These are phyloP conservation scores for Carassius auratus DNA, from an alignment of 2,113 vertebrate species.

Conservation along the genomic window DNA sequence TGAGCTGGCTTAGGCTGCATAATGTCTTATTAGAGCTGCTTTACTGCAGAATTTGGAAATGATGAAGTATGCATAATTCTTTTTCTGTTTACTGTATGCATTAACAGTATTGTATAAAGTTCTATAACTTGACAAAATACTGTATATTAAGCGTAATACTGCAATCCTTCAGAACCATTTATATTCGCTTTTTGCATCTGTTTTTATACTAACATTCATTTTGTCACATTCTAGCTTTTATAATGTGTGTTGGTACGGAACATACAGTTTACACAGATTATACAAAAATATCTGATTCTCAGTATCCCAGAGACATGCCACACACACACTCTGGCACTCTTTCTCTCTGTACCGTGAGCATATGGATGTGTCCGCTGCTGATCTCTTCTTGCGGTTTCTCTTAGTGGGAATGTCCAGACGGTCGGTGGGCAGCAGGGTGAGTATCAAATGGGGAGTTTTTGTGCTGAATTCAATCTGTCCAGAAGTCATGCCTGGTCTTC, in stretches of 20 bases:
- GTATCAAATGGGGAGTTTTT: slow-evolving; percentile 81
- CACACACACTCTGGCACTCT: background rate
- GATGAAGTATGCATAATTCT: background rate
- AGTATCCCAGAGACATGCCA: background rate
- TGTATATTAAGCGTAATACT: background rate
- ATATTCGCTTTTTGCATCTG: background rate
- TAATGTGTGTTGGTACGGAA: background rate
- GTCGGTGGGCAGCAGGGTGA: slow-evolving; percentile 79
- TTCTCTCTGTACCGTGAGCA: slow-evolving; percentile 74
- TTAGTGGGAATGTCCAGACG: slow-evolving; percentile 73
- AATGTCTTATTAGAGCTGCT: too few relatives aligned
- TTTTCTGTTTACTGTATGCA: background rate
- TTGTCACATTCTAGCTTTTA: background rate
- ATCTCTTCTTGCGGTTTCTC: slow-evolving; percentile 78
- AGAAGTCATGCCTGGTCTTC: slow-evolving; percentile 69
- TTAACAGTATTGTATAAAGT: too few relatives aligned
- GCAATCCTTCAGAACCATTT: background rate
- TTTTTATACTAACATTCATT: background rate
- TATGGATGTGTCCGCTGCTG: slow-evolving; percentile 71
- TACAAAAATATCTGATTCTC: background rate
- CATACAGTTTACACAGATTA: background rate
- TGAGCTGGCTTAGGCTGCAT: too few relatives aligned
- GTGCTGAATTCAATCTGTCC: slow-evolving; percentile 77
- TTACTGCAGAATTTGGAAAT: too few relatives aligned
- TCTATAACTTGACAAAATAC: background rate